These are phyloP conservation scores for Patella pellucida DNA, from an alignment of 2,888 invertebrate species.

Conservation along the genomic window DNA sequence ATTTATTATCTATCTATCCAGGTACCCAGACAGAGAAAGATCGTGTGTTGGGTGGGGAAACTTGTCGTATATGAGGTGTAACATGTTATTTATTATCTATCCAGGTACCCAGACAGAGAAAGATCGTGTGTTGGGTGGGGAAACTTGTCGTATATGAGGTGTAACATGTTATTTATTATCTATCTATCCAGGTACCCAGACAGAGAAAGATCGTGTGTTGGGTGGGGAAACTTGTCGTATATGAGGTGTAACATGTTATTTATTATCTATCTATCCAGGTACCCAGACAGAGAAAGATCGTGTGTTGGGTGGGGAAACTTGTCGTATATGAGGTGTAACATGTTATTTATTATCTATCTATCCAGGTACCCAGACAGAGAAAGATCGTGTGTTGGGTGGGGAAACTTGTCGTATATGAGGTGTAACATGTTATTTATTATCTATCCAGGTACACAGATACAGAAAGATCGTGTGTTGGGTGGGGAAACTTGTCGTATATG, in stretches of 20 bases:
- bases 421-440: neutral
- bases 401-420: too few species aligned
- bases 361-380: constrained; percentile 71
- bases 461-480: constrained; percentile 80
- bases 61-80: too few species aligned
- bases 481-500: constrained; percentile 92
- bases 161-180: too few species aligned
- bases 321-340: too few species aligned
- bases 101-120: constrained; percentile 72
- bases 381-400: constrained; percentile 82
- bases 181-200: constrained; percentile 54
- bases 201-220: constrained; percentile 77
- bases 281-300: constrained; percentile 74
- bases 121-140: constrained; percentile 83
- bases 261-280: constrained; percentile 41
- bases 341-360: neutral
- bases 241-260: too few species aligned
- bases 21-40: constrained; percentile 73
- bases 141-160: too few species aligned
- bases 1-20: constrained; percentile 24
- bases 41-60: constrained; percentile 87
- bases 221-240: constrained; percentile 93
- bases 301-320: constrained; percentile 89
- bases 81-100: neutral
- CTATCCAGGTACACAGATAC: constrained; percentile 63